Percentiles rank a stretch among this genome's conserved stretches.
These are phyloP conservation scores for Heteronetta atricapilla DNA, from an alignment of 2,113 vertebrate genomes.

Conservation along the genomic window DNA sequence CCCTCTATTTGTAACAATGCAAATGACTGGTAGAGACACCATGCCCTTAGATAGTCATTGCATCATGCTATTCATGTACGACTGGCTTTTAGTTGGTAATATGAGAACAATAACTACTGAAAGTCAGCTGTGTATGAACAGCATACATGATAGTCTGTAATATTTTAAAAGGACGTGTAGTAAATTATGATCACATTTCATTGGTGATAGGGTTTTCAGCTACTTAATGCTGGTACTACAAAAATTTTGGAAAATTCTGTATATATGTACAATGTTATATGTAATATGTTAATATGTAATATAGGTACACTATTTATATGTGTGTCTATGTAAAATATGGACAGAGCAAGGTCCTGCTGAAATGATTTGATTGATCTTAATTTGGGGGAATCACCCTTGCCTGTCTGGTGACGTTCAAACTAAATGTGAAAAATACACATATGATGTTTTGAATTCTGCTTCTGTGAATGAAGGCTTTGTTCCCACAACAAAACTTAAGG, in stretches of 20 bases:
- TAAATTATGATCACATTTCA: not conserved
- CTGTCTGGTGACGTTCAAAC: not conserved
- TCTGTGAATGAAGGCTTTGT: not conserved
- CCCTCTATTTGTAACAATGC: not conserved
- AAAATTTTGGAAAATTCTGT: not conserved
- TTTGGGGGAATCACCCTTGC: not conserved
- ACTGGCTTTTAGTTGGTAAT: not conserved
- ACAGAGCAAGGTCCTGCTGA: not conserved
- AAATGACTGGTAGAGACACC: not conserved
- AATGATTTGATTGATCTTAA: not conserved
- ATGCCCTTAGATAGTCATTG: not conserved
- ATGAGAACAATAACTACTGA: not conserved
- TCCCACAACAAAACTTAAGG: not conserved
- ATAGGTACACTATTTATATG: not conserved
- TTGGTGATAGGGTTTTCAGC: not conserved
- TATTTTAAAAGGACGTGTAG: not conserved
- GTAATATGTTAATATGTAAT: not conserved
- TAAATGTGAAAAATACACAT: not conserved
- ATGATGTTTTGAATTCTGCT: not conserved
- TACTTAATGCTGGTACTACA: not conserved
- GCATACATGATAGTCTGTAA: not conserved
- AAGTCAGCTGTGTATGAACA: not conserved
- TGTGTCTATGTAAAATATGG: not conserved
- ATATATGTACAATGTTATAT: too few relatives aligned
- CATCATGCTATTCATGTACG: not conserved